Base-by-base conservation (phyloP, 2,797 vertebrate genomes). In the Smutsia gigantea region DNA sequence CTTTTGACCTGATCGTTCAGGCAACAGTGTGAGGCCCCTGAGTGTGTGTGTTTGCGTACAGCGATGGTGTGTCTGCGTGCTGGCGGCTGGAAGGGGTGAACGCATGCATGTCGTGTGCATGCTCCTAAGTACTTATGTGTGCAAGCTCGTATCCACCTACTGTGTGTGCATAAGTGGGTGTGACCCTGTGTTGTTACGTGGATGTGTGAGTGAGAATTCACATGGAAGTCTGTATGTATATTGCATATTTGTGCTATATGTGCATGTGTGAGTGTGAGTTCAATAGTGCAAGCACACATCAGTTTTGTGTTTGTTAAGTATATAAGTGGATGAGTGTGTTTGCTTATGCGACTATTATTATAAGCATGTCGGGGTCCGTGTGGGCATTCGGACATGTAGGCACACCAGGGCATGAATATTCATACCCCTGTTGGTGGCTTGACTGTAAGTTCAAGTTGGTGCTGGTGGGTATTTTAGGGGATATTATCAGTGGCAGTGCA, bases 71-170 rank as follows among this genome's bases (percentile, higher is more conserved):
- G 17, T 55, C 66, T 78, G 79, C 5, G 2, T 42, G 31, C 10
- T 5, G 0, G 29, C 34, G 42, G 15, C 57, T 57, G 5, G 2
- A 19, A 49, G 46, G 15, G 39, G 19, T 25, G 64, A 34, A 2
- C 2, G 7, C 49, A 5, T 61, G 57, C 0, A 0, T 27, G 51
- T 59, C 10, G 0, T 46, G 1, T 53, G 75, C 51, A 57, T 51
- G 17, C 12, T 27, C 90, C 27, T 66, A 49, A 79, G 75, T 51
- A 37, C 12, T 29, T 82, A 11, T 31, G 17, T 2, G 21, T 11
- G 4, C 9, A 3, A 42, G 19, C 53, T 15, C 27, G 0, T 31
- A 14, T 82, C 61, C 17, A 1, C 4, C 7, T 0, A 46, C 0
- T 81, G 31, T 29, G 51, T 4, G 15, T 57, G 42, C 9, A 4